These are phyloP conservation scores for Fabriciana adippe DNA, from an alignment of 2,888 invertebrate genomes.

Conservation along the genomic window DNA sequence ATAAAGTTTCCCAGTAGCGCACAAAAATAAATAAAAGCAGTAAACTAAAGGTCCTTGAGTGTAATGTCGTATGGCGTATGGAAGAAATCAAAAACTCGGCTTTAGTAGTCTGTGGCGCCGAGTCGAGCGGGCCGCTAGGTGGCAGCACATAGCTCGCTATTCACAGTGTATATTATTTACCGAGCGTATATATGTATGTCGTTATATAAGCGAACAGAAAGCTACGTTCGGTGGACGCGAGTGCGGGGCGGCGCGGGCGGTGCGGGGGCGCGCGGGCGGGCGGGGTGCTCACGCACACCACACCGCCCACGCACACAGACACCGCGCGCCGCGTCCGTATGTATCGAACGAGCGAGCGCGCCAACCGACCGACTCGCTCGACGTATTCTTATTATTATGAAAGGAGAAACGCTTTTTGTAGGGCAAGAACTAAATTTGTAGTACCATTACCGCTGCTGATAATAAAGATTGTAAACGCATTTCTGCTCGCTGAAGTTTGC, in stretches of 20 bases:
- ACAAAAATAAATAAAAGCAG: constrained; percentile 36
- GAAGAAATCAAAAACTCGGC: constrained; percentile 64
- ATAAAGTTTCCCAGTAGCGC: constrained; percentile 36
- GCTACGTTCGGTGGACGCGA: constrained; percentile 65
- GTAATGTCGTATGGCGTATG: constrained; percentile 32
- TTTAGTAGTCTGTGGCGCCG: constrained; percentile 59
- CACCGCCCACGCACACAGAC: constrained; percentile 57
- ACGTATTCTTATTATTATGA: constrained; percentile 85
- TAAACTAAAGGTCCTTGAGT: constrained; percentile 42
- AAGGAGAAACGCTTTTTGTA: constrained; percentile 83
- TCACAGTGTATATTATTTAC: constrained; percentile 80
- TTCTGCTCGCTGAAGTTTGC: constrained; percentile 78
- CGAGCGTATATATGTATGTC: constrained; percentile 70
- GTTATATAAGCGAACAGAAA: constrained; percentile 82
- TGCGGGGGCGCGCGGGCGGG: constrained; percentile 42
- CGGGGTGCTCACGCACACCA: constrained; percentile 44
- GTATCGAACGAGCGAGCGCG: constrained; percentile 77
- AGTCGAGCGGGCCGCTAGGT: constrained; percentile 73
- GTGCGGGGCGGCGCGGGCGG: constrained; percentile 46
- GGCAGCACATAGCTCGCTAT: constrained; percentile 79
- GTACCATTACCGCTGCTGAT: constrained; percentile 74
- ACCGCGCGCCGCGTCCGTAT: constrained; percentile 60
- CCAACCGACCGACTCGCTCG: constrained; percentile 79
- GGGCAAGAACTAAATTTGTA: constrained; percentile 82
- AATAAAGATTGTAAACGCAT: constrained; percentile 80